Evolutionary conservation across 2,888 invertebrate genomes (phyloP).

Genomic region (Falcaria lacertinaria): DNA sequence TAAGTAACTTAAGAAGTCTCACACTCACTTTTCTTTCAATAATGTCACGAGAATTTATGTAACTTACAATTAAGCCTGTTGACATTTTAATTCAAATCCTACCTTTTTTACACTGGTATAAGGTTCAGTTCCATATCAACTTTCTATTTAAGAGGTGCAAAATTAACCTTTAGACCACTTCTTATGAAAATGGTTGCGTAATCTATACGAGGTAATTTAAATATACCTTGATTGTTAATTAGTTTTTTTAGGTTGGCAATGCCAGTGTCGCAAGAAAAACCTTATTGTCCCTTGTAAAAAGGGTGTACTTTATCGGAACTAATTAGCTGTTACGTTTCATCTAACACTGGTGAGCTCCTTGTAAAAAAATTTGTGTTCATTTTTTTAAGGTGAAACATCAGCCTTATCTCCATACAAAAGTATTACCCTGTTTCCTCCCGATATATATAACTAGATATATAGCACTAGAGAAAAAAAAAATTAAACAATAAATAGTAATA

Average conservation of each 20-base stretch:
- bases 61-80: not conserved
- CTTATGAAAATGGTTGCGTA: not conserved
- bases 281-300: conserved; percentile 14
- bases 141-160: not conserved
- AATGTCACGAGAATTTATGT: not conserved
- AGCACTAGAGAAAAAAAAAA: too few species aligned
- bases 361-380: not conserved
- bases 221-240: conserved; percentile 11
- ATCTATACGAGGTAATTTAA: not conserved
- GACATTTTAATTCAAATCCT: not conserved
- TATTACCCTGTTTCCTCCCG: too few species aligned
- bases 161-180: not conserved
- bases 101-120: not conserved
- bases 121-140: not conserved
- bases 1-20: not conserved
- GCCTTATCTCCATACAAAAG: too few species aligned
- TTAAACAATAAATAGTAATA: too few species aligned
- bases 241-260: conserved; percentile 15
- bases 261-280: conserved; percentile 15
- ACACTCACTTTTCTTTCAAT: not conserved
- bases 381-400: too few species aligned
- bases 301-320: not conserved
- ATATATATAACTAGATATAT: too few species aligned
- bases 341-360: not conserved
- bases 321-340: not conserved